These are phyloP conservation scores for Scaptomyza reducta DNA, from an alignment of 2,888 invertebrate genomes.

Conservation along the genomic window DNA sequence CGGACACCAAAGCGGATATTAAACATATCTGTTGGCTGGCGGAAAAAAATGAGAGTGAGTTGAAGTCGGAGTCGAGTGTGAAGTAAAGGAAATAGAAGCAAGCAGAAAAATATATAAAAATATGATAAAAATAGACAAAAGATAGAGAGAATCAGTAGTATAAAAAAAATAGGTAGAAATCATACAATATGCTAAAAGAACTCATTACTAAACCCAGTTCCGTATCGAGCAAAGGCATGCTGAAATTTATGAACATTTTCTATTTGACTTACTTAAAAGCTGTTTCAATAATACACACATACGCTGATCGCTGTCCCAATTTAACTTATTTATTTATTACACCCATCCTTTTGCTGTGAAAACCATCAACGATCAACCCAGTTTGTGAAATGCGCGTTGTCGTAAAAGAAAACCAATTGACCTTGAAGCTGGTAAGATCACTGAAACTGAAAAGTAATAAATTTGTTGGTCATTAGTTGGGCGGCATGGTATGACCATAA, in stretches of 20 bases:
- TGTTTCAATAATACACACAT: constrained; percentile 4
- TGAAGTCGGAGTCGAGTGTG: constrained; percentile 38
- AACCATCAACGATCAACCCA: constrained; percentile 38
- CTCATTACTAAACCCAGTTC: too few species aligned
- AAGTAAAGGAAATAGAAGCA: not conserved
- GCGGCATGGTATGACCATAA: constrained; percentile 27
- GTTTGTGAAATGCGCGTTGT: constrained; percentile 45
- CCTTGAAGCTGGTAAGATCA: constrained; percentile 61
- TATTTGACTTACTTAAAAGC: not conserved
- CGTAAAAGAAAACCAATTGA: constrained; percentile 58
- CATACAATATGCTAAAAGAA: too few species aligned
- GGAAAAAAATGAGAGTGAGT: constrained; percentile 60
- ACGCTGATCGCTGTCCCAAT: constrained; percentile 21
- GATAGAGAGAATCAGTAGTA: too few species aligned
- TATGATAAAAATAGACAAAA: too few species aligned
- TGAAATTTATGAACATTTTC: not conserved
- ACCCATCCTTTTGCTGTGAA: constrained; percentile 22
- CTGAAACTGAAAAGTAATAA: constrained; percentile 54
- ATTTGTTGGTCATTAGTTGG: constrained; percentile 71
- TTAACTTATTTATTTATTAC: constrained; percentile 17
- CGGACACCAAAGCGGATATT: constrained; percentile 46
- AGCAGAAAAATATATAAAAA: too few species aligned
- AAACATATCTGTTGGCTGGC: constrained; percentile 4
- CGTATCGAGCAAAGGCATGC: not conserved
- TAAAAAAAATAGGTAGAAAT: too few species aligned